Evolutionary conservation across 2,797 vertebrate genomes (phyloP).

Genomic region (Mormyrus hasselquistii): DNA sequence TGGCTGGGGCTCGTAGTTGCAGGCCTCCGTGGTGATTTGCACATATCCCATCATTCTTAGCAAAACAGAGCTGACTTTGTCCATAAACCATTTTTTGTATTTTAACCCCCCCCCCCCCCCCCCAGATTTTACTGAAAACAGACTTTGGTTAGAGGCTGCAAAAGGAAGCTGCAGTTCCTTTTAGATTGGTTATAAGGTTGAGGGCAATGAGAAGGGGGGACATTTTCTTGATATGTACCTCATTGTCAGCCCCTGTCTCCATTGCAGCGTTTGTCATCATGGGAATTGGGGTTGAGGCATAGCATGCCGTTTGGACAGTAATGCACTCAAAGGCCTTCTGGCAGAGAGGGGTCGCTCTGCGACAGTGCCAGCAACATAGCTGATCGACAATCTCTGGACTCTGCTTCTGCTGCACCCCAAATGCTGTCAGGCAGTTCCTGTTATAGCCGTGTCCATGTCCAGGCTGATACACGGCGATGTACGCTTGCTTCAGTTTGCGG

Average conservation of each 20-base stretch:
- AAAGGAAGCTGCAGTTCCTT: not conserved
- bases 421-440: not conserved
- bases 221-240: not conserved
- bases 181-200: not conserved
- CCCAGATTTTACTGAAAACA: not conserved
- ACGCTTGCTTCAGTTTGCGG: not conserved
- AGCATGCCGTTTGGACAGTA: not conserved
- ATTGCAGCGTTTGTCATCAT: not conserved
- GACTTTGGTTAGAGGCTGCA: not conserved
- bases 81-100: not conserved
- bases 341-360: not conserved
- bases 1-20: conserved; percentile 44
- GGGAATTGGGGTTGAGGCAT: not conserved
- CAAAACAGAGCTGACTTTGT: not conserved
- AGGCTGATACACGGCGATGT: not conserved
- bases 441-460: not conserved
- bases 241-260: not conserved
- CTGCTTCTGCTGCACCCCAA: not conserved
- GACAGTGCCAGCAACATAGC: not conserved
- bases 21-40: conserved; percentile 5
- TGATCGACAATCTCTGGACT: not conserved
- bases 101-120: not conserved
- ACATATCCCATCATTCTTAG: not conserved
- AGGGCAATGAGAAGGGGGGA: not conserved
- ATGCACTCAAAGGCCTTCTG: not conserved